A percentile compares a stretch with the other conserved stretches of the same genome.
Conservation (phyloP, 2,797 vertebrate genomes). For the Ctenochaetus hawaiiensis region DNA sequence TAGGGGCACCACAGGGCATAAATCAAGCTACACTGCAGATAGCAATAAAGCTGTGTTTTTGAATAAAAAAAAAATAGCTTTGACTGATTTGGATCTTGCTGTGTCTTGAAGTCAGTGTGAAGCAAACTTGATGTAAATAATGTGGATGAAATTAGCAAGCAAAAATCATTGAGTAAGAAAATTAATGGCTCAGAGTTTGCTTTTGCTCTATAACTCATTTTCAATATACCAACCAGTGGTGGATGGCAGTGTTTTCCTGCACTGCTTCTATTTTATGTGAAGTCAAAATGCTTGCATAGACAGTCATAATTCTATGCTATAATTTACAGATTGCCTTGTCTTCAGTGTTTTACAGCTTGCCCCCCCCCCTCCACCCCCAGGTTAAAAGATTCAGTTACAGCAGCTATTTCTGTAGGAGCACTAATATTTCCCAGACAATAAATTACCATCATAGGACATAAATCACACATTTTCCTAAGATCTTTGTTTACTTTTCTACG, state of each 20-base stretch:
- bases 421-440: slow-evolving; percentile 66
- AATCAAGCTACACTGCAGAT: slow-evolving; percentile 1
- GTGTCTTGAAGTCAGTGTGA: slow-evolving; percentile 18
- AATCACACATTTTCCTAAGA: slow-evolving; percentile 45
- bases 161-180: neutral
- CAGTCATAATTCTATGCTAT: slow-evolving; percentile 47
- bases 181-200: neutral
- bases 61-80: neutral
- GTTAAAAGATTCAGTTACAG: slow-evolving; percentile 67
- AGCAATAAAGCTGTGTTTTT: neutral
- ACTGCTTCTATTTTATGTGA: slow-evolving; percentile 20
- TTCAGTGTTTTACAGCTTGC: slow-evolving; percentile 41
- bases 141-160: neutral
- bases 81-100: neutral
- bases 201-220: slow-evolving; percentile 13
- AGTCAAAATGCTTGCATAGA: slow-evolving; percentile 34
- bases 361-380: slow-evolving; percentile 6
- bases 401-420: slow-evolving; percentile 70
- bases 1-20: neutral
- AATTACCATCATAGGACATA: slow-evolving; percentile 57
- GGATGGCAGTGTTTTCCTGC: slow-evolving; percentile 5
- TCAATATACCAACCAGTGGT: neutral
- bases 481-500: slow-evolving; percentile 68
- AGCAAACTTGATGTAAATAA: neutral
- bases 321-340: slow-evolving; percentile 51